These are phyloP conservation scores for Drosophila santomea DNA, from an alignment of 1,140 invertebrate genomes.

Conservation along the genomic window DNA sequence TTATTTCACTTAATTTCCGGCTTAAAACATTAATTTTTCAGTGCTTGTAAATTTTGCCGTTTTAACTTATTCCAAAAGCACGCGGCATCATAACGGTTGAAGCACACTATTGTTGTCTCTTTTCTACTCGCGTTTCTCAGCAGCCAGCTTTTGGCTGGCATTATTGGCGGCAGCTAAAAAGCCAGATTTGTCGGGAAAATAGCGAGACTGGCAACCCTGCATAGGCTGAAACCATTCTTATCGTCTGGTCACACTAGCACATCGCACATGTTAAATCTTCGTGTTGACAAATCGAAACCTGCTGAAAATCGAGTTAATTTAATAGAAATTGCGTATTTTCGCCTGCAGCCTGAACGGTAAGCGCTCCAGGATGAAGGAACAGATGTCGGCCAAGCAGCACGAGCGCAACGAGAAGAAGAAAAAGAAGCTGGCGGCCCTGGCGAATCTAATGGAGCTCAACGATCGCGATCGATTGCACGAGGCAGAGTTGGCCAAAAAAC, in stretches of 20 bases:
- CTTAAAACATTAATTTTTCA: background rate
- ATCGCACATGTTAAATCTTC: conserved; percentile 5
- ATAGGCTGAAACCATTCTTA: background rate
- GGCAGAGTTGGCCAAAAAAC: conserved; percentile 44
- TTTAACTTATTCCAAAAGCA: conserved; percentile 29
- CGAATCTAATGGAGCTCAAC: conserved; percentile 87
- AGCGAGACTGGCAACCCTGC: too few species aligned
- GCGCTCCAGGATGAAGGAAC: conserved; percentile 67
- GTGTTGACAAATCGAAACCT: conserved; percentile 10
- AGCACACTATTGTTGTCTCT: background rate
- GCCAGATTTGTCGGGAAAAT: background rate
- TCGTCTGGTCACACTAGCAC: background rate
- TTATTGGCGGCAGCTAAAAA: background rate
- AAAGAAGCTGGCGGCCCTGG: conserved; percentile 87
- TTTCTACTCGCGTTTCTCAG: background rate
- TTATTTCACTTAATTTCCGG: background rate
- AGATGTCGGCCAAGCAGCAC: conserved; percentile 84
- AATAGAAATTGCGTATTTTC: background rate
- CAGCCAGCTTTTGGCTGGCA: background rate
- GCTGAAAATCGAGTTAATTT: background rate
- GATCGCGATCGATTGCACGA: conserved; percentile 85
- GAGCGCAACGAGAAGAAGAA: conserved; percentile 87
- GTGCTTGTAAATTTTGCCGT: background rate
- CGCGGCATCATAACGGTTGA: conserved; percentile 68
- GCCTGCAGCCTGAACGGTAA: conserved; percentile 55